These are phyloP conservation scores for Nautilus pompilius DNA, from an alignment of 1,140 invertebrate species.

Conservation along the genomic window DNA sequence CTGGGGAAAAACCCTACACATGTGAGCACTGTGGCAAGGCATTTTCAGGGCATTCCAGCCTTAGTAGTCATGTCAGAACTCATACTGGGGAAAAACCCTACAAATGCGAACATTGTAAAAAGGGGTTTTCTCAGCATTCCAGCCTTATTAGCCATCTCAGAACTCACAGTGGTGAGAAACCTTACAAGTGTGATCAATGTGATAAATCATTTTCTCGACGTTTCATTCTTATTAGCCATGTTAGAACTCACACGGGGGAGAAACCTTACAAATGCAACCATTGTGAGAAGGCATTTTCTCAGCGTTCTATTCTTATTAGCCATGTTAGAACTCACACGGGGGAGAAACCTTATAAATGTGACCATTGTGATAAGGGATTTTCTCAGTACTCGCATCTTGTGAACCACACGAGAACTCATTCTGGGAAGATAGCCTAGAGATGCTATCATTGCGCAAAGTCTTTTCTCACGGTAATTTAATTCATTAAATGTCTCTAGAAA, in stretches of 20 bases:
- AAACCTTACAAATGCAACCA: slow-evolving; percentile 49
- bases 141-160: slow-evolving; percentile 67
- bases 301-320: slow-evolving; percentile 31
- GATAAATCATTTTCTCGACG: slow-evolving; percentile 63
- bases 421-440: too few species aligned
- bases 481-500: too few species aligned
- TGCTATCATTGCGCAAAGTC: too few species aligned
- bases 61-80: slow-evolving; percentile 42
- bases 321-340: slow-evolving; percentile 53
- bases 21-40: slow-evolving; percentile 51
- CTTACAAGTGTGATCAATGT: slow-evolving; percentile 83
- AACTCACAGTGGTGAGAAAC: slow-evolving; percentile 81
- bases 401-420: slow-evolving; percentile 91
- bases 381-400: slow-evolving; percentile 64
- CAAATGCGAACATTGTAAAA: slow-evolving; percentile 70
- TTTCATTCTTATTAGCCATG: slow-evolving; percentile 41
- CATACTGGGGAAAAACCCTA: slow-evolving; percentile 49
- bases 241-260: slow-evolving; percentile 50
- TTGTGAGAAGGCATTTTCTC: slow-evolving; percentile 41
- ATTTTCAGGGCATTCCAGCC: slow-evolving; percentile 27
- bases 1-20: slow-evolving; percentile 46
- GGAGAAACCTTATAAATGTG: slow-evolving; percentile 80
- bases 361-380: slow-evolving; percentile 83
- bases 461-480: too few species aligned
- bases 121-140: slow-evolving; percentile 77